Conservation (phyloP, 1,140 invertebrate genomes). For the Ostrea denselamellosa region DNA sequence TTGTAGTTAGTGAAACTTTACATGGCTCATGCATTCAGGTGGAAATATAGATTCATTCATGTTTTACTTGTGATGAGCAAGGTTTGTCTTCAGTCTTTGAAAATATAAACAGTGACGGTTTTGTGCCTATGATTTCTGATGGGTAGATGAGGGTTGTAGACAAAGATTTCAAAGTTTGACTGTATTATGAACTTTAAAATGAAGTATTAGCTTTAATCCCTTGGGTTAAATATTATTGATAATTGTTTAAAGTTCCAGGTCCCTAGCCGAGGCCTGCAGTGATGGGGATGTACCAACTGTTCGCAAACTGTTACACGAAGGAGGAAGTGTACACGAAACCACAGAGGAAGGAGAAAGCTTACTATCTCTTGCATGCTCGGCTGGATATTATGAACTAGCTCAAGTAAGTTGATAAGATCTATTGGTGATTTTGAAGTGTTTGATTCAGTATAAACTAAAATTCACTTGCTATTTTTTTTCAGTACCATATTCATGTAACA, state of each 20-base stretch:
- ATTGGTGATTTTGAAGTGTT: neutral
- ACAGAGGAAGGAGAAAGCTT: conserved; percentile 98
- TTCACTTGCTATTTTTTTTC: no score
- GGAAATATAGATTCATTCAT: no score
- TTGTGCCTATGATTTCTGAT: no score
- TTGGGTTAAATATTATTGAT: conserved; percentile 18
- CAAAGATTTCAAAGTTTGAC: neutral
- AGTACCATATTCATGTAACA: no score
- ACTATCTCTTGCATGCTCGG: conserved; percentile 97
- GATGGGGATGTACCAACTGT: conserved; percentile 95
- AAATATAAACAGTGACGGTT: no score
- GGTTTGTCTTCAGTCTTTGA: no score
- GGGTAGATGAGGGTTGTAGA: no score
- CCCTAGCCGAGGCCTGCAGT: conserved; percentile 92
- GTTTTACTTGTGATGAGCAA: no score
- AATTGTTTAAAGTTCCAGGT: conserved; percentile 76
- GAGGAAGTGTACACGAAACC: conserved; percentile 96
- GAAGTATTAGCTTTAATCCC: neutral
- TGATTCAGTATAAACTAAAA: neutral
- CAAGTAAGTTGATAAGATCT: conserved; percentile 76
- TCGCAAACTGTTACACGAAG: conserved; percentile 89
- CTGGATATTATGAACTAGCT: conserved; percentile 97
- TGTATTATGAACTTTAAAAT: neutral
- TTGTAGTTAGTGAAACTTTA: no score
- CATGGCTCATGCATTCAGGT: no score